Conservation (phyloP, 2,113 vertebrate species). For the Pomatorhinus ruficollis region DNA sequence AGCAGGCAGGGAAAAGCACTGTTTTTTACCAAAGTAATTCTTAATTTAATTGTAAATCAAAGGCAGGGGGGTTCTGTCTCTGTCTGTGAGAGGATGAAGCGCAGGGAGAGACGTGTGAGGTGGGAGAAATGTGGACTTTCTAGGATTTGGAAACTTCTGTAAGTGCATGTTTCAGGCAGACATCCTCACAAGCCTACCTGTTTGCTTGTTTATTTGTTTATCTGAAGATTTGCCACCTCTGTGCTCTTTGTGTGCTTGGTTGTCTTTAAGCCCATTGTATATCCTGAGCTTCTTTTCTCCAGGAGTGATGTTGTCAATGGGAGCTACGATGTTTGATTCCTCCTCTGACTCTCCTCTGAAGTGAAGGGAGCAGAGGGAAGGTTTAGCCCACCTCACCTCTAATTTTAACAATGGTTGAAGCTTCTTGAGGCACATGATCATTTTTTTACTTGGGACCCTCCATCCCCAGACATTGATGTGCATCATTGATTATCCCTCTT, state of each 20-base stretch:
- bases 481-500: not conserved
- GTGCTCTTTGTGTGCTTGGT: not conserved
- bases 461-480: not conserved
- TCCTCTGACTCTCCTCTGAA: not conserved
- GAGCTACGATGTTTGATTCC: not conserved
- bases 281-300: not conserved
- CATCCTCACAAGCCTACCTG: not conserved
- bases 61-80: not conserved
- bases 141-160: not conserved
- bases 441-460: not conserved
- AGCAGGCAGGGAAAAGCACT: not conserved
- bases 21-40: conserved; percentile 56
- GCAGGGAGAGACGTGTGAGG: not conserved
- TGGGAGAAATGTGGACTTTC: not conserved
- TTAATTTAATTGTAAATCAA: conserved; percentile 69
- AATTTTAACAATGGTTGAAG: not conserved
- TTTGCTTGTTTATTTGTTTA: not conserved
- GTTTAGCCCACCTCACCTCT: not conserved
- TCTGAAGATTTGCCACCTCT: not conserved
- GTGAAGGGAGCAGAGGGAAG: not conserved
- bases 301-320: not conserved
- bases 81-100: not conserved
- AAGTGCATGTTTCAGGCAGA: not conserved
- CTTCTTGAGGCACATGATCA: not conserved
- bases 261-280: not conserved